phyloP scores from a whole-genome alignment of 2,888 invertebrate species.

The Agonopterix subpropinquella region DNA sequence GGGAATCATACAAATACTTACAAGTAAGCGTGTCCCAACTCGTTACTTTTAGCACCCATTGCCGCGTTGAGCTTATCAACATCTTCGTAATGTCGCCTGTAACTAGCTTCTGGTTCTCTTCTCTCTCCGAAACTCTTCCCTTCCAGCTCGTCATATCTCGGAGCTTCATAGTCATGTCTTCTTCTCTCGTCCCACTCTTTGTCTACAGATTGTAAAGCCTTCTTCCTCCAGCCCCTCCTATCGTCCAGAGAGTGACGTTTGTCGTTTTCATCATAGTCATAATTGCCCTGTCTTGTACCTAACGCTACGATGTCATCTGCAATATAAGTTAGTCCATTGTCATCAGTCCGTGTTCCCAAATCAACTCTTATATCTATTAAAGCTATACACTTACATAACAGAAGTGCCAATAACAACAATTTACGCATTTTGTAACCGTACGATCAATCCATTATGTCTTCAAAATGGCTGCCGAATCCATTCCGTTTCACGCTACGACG shows the following conservation, averaged over 20 bases:
- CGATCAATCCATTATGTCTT: constrained; percentile 12
- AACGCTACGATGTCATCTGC: constrained; percentile 52
- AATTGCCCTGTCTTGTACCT: constrained; percentile 37
- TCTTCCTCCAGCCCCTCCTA: constrained; percentile 57
- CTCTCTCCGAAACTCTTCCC: constrained; percentile 24
- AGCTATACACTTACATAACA: constrained; percentile 52
- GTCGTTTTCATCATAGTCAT: constrained; percentile 52
- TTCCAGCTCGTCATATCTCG: constrained; percentile 46
- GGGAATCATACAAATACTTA: no score
- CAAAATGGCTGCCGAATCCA: constrained; percentile 25
- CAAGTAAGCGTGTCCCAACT: constrained; percentile 11
- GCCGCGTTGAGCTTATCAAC: constrained; percentile 12
- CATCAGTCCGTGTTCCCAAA: constrained; percentile 8
- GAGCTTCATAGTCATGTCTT: constrained; percentile 40
- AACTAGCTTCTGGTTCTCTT: constrained; percentile 32
- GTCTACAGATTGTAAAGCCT: constrained; percentile 42
- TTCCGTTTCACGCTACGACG: constrained; percentile 28
- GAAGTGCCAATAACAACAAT: constrained; percentile 50
- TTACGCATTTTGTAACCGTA: constrained; percentile 38
- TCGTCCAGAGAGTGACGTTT: constrained; percentile 52
- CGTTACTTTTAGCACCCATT: constrained; percentile 36
- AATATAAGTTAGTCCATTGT: not conserved
- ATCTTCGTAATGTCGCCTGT: constrained; percentile 42
- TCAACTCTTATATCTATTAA: constrained; percentile 10
- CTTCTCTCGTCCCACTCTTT: constrained; percentile 44